Evolutionary conservation across 2,797 vertebrate genomes (phyloP).

Genomic region (Sebastes minor): DNA sequence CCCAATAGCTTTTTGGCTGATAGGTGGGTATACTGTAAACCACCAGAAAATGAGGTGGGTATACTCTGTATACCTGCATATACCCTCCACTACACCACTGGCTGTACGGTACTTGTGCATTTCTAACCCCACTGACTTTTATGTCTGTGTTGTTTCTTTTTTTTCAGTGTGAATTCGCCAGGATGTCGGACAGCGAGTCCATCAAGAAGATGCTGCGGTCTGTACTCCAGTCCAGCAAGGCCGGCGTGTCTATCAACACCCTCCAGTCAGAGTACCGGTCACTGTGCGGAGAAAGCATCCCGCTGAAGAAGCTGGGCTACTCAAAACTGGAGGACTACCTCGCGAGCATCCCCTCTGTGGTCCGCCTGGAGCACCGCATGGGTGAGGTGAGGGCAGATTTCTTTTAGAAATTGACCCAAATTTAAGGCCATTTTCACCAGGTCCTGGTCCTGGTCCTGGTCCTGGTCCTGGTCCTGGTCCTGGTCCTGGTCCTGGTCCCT

Average conservation of each 20-base stretch:
- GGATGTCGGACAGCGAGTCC: conserved; percentile 86
- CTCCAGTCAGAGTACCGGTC: conserved; percentile 87
- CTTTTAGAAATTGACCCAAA: not conserved
- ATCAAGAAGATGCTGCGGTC: conserved; percentile 89
- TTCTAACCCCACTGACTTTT: not conserved
- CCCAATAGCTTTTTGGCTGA: no score
- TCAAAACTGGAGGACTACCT: conserved; percentile 86
- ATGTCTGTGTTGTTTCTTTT: not conserved
- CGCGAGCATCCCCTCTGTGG: conserved; percentile 86
- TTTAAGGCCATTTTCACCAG: not conserved
- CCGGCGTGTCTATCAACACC: conserved; percentile 79
- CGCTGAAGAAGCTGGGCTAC: conserved; percentile 84
- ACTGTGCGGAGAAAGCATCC: conserved; percentile 90
- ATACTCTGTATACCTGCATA: no score
- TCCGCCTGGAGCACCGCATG: conserved; percentile 80
- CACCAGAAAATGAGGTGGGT: no score
- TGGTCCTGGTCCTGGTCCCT: no score
- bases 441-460: no score
- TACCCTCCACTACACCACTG: no score
- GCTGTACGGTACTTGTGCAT: not conserved
- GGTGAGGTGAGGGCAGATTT: conserved; percentile 85
- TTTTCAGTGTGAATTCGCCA: conserved; percentile 47
- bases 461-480: no score
- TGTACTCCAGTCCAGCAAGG: conserved; percentile 90
- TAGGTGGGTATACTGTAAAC: no score